Evolutionary conservation across 2,113 vertebrate species (phyloP), one percentile per base, ranked within the genome.

Genomic region (Octodon degus): DNA sequence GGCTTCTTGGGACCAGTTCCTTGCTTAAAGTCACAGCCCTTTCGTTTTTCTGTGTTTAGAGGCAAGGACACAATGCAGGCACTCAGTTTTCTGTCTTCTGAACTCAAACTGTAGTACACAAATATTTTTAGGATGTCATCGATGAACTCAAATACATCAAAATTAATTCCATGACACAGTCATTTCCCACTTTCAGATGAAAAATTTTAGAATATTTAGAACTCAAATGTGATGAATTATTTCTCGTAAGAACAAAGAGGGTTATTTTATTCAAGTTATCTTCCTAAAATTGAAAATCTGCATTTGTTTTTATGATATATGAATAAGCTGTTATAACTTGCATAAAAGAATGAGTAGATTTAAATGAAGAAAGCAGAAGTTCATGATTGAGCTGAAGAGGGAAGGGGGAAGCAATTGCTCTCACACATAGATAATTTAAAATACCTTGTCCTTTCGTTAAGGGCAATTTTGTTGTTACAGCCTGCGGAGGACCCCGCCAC

Each of bases 401-500:
- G 32, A 86, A 94, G 40, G 13, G 12, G 82, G 60, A 97, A 90
- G 84, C 22, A 95, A 53, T 89, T 89, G 13, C 43, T 94, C 1
- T 91, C 96, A 1, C 58, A 77, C 55, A 13, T 58, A 90, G 53
- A 40, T 90, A 80, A 96, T 67, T 95, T 93, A 62, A 90, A 97
- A 92, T 37, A 62, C 63, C 13, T 91, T 94, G 16, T 91, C 92
- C 58, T 96, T 86, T 96, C 97, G 97, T 97, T 94, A 97, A 99
- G 99, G 98, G 99, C 99, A 67, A 98, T 99, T 97, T 98, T 98
- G 9, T 97, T 99, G 85, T 98, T 99, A 89, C 98, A 98, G 97
- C 98, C 98, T 84, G 97, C 60, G 19, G 98, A 98, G 93, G 98
- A 98, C 60, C 96, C 96, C 90, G 99, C 99, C 50, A 97, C 98